Conservation (phyloP, 1,140 invertebrate genomes). For the Neotoxoptera formosana region DNA sequence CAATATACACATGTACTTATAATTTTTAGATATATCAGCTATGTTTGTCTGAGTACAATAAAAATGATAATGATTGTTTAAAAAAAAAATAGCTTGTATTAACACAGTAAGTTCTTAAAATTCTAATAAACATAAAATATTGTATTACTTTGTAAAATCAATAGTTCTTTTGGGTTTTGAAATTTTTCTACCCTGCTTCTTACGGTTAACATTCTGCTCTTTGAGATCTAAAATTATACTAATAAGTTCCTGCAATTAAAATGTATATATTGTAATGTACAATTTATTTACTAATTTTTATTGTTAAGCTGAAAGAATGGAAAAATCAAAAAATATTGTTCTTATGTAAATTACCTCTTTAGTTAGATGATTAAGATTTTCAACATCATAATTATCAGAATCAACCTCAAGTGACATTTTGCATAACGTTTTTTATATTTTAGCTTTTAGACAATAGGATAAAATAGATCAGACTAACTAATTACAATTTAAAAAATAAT, state of each 20-base stretch:
- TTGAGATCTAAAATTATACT: constrained; percentile 37
- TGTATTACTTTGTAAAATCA: constrained; percentile 46
- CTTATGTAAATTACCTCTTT: constrained; percentile 8
- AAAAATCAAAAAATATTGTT: too few relatives aligned
- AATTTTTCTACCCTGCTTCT: neutral
- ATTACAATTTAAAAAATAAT: neutral
- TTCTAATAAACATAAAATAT: neutral
- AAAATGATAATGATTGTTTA: neutral
- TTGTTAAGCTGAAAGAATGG: neutral
- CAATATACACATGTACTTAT: neutral
- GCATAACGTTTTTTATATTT: neutral
- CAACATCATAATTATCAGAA: neutral
- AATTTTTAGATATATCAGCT: neutral
- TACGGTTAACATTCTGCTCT: neutral
- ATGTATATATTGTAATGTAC: neutral
- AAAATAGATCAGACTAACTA: neutral
- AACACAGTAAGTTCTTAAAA: neutral
- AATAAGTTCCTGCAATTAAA: constrained; percentile 44
- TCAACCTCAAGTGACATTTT: constrained; percentile 1
- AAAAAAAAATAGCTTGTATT: neutral
- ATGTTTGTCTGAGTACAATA: neutral
- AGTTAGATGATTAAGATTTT: constrained; percentile 24
- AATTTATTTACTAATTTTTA: neutral
- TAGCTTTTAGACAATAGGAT: neutral
- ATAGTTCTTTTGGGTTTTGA: constrained; percentile 31